These are phyloP conservation scores for Micromys minutus DNA, from an alignment of 2,113 vertebrate species.

Conservation along the genomic window DNA sequence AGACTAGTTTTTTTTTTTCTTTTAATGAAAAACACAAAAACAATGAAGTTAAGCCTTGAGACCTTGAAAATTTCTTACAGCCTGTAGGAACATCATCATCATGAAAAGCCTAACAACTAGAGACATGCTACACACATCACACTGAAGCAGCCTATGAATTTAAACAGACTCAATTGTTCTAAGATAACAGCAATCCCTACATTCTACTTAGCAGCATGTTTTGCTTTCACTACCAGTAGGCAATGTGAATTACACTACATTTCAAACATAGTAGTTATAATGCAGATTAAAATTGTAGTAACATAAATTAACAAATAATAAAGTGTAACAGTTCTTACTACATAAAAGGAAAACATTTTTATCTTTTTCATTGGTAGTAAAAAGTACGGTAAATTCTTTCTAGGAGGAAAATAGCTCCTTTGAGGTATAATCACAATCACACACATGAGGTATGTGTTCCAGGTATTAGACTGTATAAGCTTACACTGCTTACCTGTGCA, in stretches of 20 bases:
- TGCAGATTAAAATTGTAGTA: background rate
- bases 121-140: background rate
- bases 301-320: conserved; percentile 18
- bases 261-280: conserved; percentile 8
- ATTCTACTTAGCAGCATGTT: background rate
- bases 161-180: background rate
- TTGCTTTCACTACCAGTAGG: background rate
- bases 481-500: background rate
- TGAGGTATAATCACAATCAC: background rate
- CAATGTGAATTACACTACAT: background rate
- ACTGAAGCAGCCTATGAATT: background rate
- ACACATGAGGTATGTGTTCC: background rate
- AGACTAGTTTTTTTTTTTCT: background rate
- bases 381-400: conserved; percentile 36
- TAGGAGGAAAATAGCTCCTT: background rate
- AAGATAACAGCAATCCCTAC: background rate
- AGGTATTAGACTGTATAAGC: background rate
- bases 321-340: background rate
- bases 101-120: background rate
- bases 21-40: background rate
- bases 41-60: background rate
- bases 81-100: background rate
- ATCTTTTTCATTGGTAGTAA: conserved; percentile 11
- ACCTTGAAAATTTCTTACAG: background rate
- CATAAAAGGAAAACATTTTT: conserved; percentile 32